Conservation (phyloP, 2,113 vertebrate species). For the Alosa alosa region DNA sequence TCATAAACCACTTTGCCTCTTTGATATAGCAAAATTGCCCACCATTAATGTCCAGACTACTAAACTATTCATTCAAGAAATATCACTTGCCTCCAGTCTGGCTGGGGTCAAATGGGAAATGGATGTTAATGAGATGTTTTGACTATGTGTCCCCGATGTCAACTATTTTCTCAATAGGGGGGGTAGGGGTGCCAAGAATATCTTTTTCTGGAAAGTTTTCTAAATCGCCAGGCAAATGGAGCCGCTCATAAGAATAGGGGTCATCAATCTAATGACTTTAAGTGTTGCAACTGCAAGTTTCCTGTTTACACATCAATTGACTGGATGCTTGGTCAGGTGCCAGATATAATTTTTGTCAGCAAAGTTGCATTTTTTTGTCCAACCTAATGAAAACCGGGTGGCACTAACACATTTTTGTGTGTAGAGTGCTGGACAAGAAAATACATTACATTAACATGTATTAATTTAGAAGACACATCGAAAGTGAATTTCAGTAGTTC, state of each 20-base stretch:
- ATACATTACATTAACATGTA: not conserved
- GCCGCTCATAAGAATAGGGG: not conserved
- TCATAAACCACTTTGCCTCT: constrained; percentile 43
- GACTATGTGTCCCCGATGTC: constrained; percentile 21
- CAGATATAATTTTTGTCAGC: constrained; percentile 6
- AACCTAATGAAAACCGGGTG: not conserved
- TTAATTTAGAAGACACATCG: not conserved
- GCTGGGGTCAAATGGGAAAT: constrained; percentile 23
- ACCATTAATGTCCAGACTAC: constrained; percentile 48
- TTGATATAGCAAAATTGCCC: constrained; percentile 49
- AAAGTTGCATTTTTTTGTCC: not conserved
- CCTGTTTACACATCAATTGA: constrained; percentile 19
- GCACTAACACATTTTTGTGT: not conserved
- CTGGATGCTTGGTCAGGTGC: not conserved
- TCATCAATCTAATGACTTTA: constrained; percentile 4
- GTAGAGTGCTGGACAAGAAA: not conserved
- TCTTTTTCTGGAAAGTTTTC: not conserved
- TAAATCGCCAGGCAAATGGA: not conserved
- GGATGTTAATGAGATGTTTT: constrained; percentile 36
- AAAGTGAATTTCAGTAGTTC: not conserved
- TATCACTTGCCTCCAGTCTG: constrained; percentile 42
- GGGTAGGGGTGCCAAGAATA: constrained; percentile 3
- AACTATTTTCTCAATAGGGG: not conserved
- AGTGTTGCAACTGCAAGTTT: constrained; percentile 24
- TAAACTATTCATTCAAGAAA: constrained; percentile 40